phyloP scores from a whole-genome alignment of 2,888 invertebrate genomes.

The Phengaris arion region DNA sequence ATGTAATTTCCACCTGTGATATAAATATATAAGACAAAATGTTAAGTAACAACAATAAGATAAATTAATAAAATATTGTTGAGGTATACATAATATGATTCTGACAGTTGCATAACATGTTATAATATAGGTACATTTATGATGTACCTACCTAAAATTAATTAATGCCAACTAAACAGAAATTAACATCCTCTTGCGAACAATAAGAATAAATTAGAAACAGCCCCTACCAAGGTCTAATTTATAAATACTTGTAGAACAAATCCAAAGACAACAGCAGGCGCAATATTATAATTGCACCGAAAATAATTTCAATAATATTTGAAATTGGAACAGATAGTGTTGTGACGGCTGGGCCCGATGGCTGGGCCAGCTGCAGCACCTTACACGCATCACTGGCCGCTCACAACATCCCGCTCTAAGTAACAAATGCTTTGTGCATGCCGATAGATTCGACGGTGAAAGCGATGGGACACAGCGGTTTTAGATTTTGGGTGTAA shows the following conservation, averaged over 20 bases:
- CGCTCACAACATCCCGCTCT: slow-evolving; percentile 65
- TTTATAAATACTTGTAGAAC: no score
- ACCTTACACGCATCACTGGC: slow-evolving; percentile 71
- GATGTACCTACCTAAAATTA: no score
- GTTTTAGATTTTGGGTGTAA: neutral
- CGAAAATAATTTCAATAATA: slow-evolving; percentile 24
- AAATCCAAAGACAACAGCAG: neutral
- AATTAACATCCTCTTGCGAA: no score
- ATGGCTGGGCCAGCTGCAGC: slow-evolving; percentile 57
- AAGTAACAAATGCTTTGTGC: slow-evolving; percentile 74
- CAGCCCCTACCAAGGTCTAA: no score
- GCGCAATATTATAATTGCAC: neutral
- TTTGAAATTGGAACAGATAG: slow-evolving; percentile 30
- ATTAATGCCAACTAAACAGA: no score
- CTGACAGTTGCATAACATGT: no score
- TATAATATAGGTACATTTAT: no score
- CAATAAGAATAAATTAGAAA: no score
- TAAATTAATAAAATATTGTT: neutral
- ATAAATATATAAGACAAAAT: neutral
- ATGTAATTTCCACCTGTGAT: slow-evolving; percentile 10
- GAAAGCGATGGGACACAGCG: slow-evolving; percentile 44
- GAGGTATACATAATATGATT: no score
- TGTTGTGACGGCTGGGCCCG: slow-evolving; percentile 28
- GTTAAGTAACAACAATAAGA: neutral
- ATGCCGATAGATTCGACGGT: slow-evolving; percentile 66